Percentiles rank a stretch among this genome's conserved stretches.
phyloP scores from a whole-genome alignment of 2,888 invertebrate genomes.

The Azorinus chamasolen region DNA sequence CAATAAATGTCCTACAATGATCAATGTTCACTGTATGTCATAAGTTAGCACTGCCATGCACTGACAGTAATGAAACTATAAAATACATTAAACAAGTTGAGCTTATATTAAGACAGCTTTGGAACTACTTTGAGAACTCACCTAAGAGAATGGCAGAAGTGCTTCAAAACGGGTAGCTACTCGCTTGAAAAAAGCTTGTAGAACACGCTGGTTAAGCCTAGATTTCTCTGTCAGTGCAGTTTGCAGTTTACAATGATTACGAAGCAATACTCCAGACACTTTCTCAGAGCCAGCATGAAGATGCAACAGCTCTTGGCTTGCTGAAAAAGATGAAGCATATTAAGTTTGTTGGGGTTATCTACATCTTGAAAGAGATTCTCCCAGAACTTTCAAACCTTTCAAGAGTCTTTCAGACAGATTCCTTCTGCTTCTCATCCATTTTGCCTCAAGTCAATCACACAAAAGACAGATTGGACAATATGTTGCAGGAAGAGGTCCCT shows the following conservation, averaged over 20 bases:
- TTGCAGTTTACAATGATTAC: too few relatives aligned
- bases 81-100: conserved; percentile 55
- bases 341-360: too few relatives aligned
- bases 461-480: conserved; percentile 6
- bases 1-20: conserved; percentile 21
- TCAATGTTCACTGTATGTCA: conserved; percentile 63
- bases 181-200: too few relatives aligned
- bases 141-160: too few relatives aligned
- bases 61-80: conserved; percentile 33
- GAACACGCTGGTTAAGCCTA: too few relatives aligned
- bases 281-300: too few relatives aligned
- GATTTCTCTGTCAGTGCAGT: conserved; percentile 50
- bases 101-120: conserved; percentile 38
- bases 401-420: conserved; percentile 47
- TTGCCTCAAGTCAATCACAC: conserved; percentile 13
- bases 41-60: conserved; percentile 54
- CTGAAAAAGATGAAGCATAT: too few relatives aligned
- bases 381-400: too few relatives aligned
- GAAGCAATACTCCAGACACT: too few relatives aligned
- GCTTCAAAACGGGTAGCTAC: conserved; percentile 27
- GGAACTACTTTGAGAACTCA: conserved; percentile 61
- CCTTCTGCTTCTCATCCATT: conserved; percentile 30
- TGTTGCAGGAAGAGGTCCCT: conserved; percentile 21
- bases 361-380: too few relatives aligned
- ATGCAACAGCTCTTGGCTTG: too few relatives aligned